These are phyloP conservation scores for Drosophila auraria DNA, from an alignment of 1,140 invertebrate genomes.

Conservation along the genomic window DNA sequence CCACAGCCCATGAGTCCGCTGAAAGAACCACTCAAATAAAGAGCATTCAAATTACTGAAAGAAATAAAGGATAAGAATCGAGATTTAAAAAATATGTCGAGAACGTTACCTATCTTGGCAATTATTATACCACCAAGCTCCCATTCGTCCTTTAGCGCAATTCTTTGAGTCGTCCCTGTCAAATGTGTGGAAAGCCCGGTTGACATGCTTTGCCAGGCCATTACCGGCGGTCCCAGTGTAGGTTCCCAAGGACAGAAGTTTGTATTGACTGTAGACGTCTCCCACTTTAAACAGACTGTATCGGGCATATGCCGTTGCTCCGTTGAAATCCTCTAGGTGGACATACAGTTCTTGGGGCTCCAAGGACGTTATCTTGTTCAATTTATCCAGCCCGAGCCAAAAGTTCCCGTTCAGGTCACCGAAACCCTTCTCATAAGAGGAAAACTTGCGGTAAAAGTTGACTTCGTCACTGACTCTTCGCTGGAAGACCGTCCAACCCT, in stretches of 20 bases:
- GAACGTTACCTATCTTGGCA: not conserved
- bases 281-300: not conserved
- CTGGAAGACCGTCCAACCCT: not conserved
- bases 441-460: slow-evolving; percentile 1
- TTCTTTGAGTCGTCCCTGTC: not conserved
- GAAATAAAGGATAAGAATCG: not conserved
- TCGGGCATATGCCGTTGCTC: not conserved
- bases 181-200: not conserved
- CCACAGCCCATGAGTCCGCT: not conserved
- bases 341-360: not conserved
- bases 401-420: slow-evolving; percentile 1
- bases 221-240: not conserved
- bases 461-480: not conserved
- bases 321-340: not conserved
- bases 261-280: not conserved
- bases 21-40: not conserved
- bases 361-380: not conserved
- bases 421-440: not conserved
- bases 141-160: not conserved
- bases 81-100: not conserved
- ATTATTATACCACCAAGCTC: not conserved
- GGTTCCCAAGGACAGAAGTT: not conserved
- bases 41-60: slow-evolving; percentile 8
- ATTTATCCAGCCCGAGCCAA: not conserved
- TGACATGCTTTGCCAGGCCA: not conserved